Conservation (phyloP, 2,113 vertebrate species). For the Pseudorhombus dupliciocellatus region DNA sequence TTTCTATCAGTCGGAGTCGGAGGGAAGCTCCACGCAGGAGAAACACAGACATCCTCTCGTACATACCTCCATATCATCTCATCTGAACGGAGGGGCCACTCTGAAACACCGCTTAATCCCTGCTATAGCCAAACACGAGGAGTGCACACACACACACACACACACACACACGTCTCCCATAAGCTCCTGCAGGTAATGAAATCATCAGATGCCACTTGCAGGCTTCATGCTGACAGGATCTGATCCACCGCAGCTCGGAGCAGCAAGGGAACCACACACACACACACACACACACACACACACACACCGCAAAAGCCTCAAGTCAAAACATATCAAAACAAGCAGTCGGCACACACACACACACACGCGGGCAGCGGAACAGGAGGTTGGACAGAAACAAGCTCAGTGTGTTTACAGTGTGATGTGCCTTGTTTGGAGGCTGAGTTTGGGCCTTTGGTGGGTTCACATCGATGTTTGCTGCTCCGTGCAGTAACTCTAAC, state of each 20-base stretch:
- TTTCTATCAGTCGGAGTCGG: conserved; percentile 67
- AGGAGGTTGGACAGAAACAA: conserved; percentile 58
- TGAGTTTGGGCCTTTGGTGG: conserved; percentile 30
- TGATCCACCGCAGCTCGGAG: conserved; percentile 46
- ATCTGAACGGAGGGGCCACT: conserved; percentile 31
- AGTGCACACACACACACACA: conserved; percentile 4
- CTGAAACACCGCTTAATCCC: conserved; percentile 40
- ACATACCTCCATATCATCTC: conserved; percentile 40
- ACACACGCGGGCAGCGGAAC: conserved; percentile 27
- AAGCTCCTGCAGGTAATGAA: conserved; percentile 44
- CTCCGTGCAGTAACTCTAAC: conserved; percentile 42
- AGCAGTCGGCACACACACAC: conserved; percentile 22
- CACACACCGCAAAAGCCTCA: conserved; percentile 60
- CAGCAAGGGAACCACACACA: conserved; percentile 35
- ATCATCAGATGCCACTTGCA: conserved; percentile 57
- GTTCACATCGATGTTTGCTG: conserved; percentile 45
- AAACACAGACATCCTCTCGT: conserved; percentile 35
- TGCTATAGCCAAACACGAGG: conserved; percentile 30
- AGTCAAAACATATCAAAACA: conserved; percentile 75
- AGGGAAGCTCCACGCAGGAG: conserved; percentile 35
- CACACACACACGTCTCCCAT: conserved; percentile 6
- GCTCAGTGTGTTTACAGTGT: conserved; percentile 61
- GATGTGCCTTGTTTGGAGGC: conserved; percentile 59
- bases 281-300: conserved; percentile 36
- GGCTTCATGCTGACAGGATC: conserved; percentile 50